phyloP scores from a whole-genome alignment of 1,140 invertebrate species.

The Arion vulgaris region DNA sequence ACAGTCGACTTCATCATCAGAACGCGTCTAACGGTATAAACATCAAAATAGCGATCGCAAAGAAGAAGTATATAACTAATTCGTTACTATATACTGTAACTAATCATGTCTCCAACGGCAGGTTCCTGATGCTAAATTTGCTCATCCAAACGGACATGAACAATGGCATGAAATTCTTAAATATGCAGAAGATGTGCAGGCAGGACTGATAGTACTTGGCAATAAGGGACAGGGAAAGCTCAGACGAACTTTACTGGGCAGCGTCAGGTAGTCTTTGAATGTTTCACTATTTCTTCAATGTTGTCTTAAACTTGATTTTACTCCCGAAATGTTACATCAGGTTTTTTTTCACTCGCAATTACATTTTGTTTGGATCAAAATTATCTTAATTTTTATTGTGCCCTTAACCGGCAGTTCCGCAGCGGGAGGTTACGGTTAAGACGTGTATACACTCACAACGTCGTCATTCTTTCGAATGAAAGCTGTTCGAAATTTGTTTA shows the following conservation, averaged over 20 bases:
- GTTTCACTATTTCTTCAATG: not conserved
- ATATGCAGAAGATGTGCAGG: constrained; percentile 42
- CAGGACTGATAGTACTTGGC: constrained; percentile 49
- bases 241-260: constrained; percentile 44
- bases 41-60: too few species aligned
- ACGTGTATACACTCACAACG: too few species aligned
- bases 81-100: too few species aligned
- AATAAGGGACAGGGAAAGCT: constrained; percentile 46
- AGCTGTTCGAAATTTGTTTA: too few species aligned
- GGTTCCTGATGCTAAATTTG: constrained; percentile 41
- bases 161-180: constrained; percentile 47
- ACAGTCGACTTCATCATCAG: too few species aligned
- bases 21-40: too few species aligned
- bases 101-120: too few species aligned
- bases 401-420: too few species aligned
- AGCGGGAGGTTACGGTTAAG: not conserved
- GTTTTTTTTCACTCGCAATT: not conserved
- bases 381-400: not conserved
- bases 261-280: constrained; percentile 33
- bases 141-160: constrained; percentile 37
- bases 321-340: not conserved
- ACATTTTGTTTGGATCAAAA: not conserved
- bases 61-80: too few species aligned
- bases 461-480: too few species aligned
- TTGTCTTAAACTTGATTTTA: not conserved